A percentile compares a stretch with the other conserved stretches of the same genome.
Conservation (phyloP, 1,140 invertebrate species). For the Achroia grisella region DNA sequence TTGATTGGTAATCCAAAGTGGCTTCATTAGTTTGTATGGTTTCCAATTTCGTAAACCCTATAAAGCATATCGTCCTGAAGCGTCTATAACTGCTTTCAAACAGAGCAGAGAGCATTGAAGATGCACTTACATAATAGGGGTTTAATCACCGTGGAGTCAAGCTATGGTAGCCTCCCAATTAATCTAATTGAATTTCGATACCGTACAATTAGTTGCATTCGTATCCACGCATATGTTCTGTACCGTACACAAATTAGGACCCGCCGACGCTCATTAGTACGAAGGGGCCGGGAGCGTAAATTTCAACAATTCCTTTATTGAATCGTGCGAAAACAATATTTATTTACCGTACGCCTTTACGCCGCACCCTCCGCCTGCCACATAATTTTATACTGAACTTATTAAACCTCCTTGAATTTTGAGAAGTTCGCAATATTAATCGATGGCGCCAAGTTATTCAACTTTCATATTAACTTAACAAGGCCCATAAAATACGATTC, state of each 20-base stretch:
- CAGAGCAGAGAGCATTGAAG: too few relatives aligned
- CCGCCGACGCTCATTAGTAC: conserved; percentile 10
- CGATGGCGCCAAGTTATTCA: conserved; percentile 21
- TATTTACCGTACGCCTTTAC: conserved; percentile 10
- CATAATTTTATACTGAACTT: conserved; percentile 29
- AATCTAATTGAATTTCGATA: too few relatives aligned
- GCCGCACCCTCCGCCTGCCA: conserved; percentile 10
- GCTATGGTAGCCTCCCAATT: too few relatives aligned
- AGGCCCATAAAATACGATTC: conserved; percentile 15
- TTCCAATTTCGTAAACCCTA: too few relatives aligned
- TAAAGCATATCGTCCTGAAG: too few relatives aligned
- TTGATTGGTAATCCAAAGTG: too few relatives aligned
- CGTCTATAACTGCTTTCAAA: too few relatives aligned
- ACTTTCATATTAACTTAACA: conserved; percentile 30
- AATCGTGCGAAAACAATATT: conserved; percentile 28
- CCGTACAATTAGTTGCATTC: too few relatives aligned
- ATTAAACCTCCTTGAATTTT: conserved; percentile 28
- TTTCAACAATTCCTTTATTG: conserved; percentile 28
- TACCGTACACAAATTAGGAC: background rate
- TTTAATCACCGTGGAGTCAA: too few relatives aligned
- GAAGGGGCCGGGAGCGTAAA: conserved; percentile 15
- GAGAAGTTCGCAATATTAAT: conserved; percentile 39
- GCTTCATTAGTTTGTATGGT: too few relatives aligned
- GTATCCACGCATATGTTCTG: too few relatives aligned
- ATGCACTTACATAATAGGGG: too few relatives aligned